Evolutionary conservation across 2,888 invertebrate genomes (phyloP), one percentile per base, ranked within the genome.

Genomic region (Drosophila basisetae): DNA sequence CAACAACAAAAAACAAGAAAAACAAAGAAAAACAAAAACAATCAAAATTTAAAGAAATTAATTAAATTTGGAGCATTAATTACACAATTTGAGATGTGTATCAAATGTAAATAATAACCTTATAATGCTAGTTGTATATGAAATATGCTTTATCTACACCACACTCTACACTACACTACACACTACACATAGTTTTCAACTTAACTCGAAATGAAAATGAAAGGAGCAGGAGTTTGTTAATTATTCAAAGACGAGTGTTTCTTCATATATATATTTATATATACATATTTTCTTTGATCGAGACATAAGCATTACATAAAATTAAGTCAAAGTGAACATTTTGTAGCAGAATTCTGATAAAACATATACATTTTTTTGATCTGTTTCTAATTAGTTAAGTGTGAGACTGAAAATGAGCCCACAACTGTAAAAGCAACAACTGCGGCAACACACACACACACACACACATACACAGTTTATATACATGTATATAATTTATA

Each of bases 391-490:
- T 76, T 80, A 70, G 71, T 75, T 85, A 78, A 77, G 87, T 82
- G 90, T 87, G 85, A 90, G 86, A 87, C 86, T 87, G 86, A 87
- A 85, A 78, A 75, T 83, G 76, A 67, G 83, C 78, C 83, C 74
- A 67, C 72, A 80, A 74, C 73, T 76, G 78, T 68, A 62, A 58
- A 28, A 47, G 50, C 37, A 75, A 68, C 10, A 39, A 55, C 33
- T 56, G 47, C 54, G 35, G 47, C 56, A 58, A 77, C 56, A 64
- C 62, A 68, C 63, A 74, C 35, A 78, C 35, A 68, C 33, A 60
- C 18, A 62, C 28, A 60, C 7, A 73, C n/a, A 43, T 4, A n/a
- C 2, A 73, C 11, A 18, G 54, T 54, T 54, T 16, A 53, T 33
- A 33, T 18, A 33, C 54, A 54, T 54, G 54, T 35, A 54, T 52